Evolutionary conservation across 2,888 invertebrate species (phyloP), one percentile per base, ranked within the genome.

Genomic region (Drosophila tripunctata): DNA sequence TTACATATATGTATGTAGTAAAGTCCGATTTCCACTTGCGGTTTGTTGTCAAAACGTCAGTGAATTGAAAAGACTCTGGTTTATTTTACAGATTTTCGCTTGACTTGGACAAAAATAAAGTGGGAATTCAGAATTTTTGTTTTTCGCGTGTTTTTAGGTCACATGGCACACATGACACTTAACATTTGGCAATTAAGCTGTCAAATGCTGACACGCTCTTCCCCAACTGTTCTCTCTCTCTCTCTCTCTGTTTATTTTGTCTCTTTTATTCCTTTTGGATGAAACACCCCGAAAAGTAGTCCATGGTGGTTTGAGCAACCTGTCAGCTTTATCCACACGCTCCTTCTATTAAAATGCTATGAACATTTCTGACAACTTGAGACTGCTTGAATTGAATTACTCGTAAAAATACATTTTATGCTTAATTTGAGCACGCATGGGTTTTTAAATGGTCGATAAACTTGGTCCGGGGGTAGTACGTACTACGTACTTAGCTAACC

Each of bases 161-260:
- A 58, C 40, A 52, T 51, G 12, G 43, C 64, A 71, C 56, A 62
- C 63, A 60, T 67, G 71, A 67, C 80, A 72, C 63, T 72, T 67
- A 64, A 63, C 71, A 63, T 71, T 74, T 63, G 52, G 51, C 78
- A 79, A 81, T 80, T 75, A 75, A 78, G 68, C 78, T 80, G 70
- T 78, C 81, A 75, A 67, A 75, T 65, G 52, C 47, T 65, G 56
- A 51, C 43, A 60, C 21, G 36, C 24, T 31, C 35, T 22, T 4
- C n/a, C 41, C 10, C 17, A 10, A 1, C 10, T 17, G 1, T 24
- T 33, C 7, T n/a, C 30, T 17, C 15, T 41, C 30, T 27, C 14
- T 24, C 10, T 21, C 15, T 12, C 12, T 35, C 31, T 33, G 4
- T n/a, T 12, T 21, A 17, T 22, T 5, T 12, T n/a, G 14, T 31